phyloP scores from a whole-genome alignment of 2,113 vertebrate species.

The Otis tarda region DNA sequence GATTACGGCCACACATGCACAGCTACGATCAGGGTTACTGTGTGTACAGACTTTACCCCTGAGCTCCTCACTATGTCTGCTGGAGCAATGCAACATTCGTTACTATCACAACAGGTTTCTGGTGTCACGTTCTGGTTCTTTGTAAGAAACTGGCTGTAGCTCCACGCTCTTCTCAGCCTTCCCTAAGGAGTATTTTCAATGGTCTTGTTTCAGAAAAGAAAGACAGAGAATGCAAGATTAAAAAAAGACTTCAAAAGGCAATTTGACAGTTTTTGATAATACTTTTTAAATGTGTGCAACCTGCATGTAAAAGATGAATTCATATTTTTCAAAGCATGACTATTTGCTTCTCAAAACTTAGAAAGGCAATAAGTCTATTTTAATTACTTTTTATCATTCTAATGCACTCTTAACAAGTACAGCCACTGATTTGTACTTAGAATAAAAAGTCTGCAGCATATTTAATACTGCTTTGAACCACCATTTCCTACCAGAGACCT shows the following conservation, averaged over 20 bases:
- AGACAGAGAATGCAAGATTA: neutral
- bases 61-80: neutral
- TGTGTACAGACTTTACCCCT: no score
- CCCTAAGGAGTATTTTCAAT: neutral
- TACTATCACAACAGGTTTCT: neutral
- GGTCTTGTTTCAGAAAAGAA: neutral
- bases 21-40: neutral
- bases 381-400: conserved; percentile 10
- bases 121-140: neutral
- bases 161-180: neutral
- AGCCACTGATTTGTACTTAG: conserved; percentile 18
- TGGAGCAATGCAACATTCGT: neutral
- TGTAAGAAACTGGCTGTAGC: neutral
- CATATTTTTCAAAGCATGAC: neutral
- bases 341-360: neutral
- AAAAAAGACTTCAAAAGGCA: neutral
- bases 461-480: neutral
- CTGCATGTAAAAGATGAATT: neutral
- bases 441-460: neutral
- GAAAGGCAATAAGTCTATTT: conserved; percentile 9
- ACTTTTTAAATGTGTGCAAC: neutral
- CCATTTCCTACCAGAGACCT: neutral
- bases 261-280: neutral
- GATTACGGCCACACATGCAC: neutral
- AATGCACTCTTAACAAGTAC: neutral